A percentile compares a stretch with the other conserved stretches of the same genome.
Conservation (phyloP, 2,888 invertebrate species). For the Cheilosia vulpina region DNA sequence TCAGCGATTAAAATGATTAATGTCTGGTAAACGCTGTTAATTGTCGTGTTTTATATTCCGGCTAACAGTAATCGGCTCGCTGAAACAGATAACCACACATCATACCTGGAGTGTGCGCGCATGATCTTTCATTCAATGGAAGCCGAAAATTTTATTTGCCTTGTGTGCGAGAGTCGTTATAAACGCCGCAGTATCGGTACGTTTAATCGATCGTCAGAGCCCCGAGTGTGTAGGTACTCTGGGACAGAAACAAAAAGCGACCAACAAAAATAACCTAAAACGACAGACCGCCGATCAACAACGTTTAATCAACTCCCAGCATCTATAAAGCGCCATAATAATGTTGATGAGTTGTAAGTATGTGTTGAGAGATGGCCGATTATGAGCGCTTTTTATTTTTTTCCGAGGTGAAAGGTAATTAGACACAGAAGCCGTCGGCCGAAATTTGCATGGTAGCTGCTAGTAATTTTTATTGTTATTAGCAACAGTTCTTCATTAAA, state of each 20-base stretch:
- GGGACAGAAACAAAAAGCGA: slow-evolving; percentile 13
- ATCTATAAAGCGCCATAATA: slow-evolving; percentile 70
- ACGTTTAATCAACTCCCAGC: slow-evolving; percentile 60
- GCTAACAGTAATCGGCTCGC: slow-evolving; percentile 70
- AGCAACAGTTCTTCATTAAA: slow-evolving; percentile 52
- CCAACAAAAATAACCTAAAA: slow-evolving; percentile 9
- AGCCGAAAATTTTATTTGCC: slow-evolving; percentile 65
- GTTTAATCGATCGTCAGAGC: slow-evolving; percentile 60
- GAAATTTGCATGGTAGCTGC: slow-evolving; percentile 59
- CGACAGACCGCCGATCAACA: slow-evolving; percentile 25
- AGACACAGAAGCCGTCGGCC: slow-evolving; percentile 42
- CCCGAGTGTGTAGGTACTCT: slow-evolving; percentile 15
- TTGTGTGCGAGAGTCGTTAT: slow-evolving; percentile 37
- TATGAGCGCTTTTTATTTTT: slow-evolving; percentile 39
- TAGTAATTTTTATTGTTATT: slow-evolving; percentile 52
- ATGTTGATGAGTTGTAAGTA: slow-evolving; percentile 70
- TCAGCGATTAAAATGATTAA: slow-evolving; percentile 73
- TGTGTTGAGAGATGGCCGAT: slow-evolving; percentile 67
- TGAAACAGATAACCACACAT: slow-evolving; percentile 71
- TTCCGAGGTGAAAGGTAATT: slow-evolving; percentile 71
- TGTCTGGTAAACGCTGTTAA: slow-evolving; percentile 74
- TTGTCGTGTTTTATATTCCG: slow-evolving; percentile 75
- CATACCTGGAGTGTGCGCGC: slow-evolving; percentile 57
- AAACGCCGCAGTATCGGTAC: slow-evolving; percentile 52
- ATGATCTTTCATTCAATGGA: slow-evolving; percentile 59